Percentiles rank a stretch among this genome's conserved stretches.
phyloP scores from a whole-genome alignment of 2,113 vertebrate species.

The Pontoporia blainvillei region DNA sequence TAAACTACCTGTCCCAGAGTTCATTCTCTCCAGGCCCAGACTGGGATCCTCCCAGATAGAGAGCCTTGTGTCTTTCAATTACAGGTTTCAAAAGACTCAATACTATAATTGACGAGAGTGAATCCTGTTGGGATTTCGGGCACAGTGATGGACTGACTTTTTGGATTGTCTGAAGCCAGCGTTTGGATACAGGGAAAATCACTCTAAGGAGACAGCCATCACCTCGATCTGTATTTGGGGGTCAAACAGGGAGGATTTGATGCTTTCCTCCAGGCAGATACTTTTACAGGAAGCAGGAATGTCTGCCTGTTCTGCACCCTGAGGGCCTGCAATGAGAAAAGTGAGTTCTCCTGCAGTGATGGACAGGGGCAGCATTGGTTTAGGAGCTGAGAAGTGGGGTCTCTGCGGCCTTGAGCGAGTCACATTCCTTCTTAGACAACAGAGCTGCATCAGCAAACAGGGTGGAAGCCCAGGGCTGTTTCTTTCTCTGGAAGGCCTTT shows the following conservation, averaged over 20 bases:
- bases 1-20: not conserved
- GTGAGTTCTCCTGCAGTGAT: not conserved
- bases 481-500: not conserved
- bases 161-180: not conserved
- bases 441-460: not conserved
- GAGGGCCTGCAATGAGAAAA: not conserved
- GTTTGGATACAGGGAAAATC: not conserved
- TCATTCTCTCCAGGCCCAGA: not conserved
- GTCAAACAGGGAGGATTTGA: not conserved
- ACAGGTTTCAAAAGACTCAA: not conserved
- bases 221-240: not conserved
- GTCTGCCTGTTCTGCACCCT: not conserved
- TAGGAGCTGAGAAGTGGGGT: not conserved
- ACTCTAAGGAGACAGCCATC: not conserved
- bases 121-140: not conserved
- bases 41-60: not conserved
- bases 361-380: not conserved
- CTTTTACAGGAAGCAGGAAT: not conserved
- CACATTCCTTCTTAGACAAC: not conserved
- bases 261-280: not conserved
- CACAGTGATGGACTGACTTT: not conserved
- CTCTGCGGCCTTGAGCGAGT: not conserved
- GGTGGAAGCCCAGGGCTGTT: fast-evolving
- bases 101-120: too few species aligned
- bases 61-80: not conserved